phyloP scores from a whole-genome alignment of 2,113 vertebrate species.

The Redunca redunca region DNA sequence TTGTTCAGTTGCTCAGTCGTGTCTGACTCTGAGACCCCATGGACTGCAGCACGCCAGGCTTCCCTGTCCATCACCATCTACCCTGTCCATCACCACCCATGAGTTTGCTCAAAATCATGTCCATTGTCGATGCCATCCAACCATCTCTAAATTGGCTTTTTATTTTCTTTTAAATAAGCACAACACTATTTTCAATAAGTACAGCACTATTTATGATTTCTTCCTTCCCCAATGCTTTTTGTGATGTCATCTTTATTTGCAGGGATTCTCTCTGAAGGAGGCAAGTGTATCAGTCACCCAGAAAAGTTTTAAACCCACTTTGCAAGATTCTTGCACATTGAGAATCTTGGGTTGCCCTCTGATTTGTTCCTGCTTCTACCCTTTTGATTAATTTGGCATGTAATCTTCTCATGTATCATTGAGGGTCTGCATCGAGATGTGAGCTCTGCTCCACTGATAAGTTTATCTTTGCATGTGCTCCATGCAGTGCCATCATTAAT shows the following conservation, averaged over 20 bases:
- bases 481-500: not conserved
- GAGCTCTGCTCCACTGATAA: not conserved
- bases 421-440: not conserved
- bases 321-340: not conserved
- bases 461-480: not conserved
- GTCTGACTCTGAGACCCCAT: not conserved
- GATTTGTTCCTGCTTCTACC: not conserved
- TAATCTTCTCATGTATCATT: not conserved
- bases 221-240: not conserved
- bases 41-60: not conserved
- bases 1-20: not conserved
- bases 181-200: not conserved
- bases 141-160: not conserved
- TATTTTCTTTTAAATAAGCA: not conserved
- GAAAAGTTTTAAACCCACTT: not conserved
- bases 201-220: not conserved
- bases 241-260: not conserved
- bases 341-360: not conserved
- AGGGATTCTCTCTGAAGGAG: not conserved
- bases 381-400: not conserved
- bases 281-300: not conserved
- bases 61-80: not conserved
- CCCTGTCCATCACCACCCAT: not conserved
- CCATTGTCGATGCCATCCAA: not conserved
- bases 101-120: not conserved